Evolutionary conservation across 2,113 vertebrate genomes (phyloP).

Genomic region (Stomatorhinus ivindoensis): DNA sequence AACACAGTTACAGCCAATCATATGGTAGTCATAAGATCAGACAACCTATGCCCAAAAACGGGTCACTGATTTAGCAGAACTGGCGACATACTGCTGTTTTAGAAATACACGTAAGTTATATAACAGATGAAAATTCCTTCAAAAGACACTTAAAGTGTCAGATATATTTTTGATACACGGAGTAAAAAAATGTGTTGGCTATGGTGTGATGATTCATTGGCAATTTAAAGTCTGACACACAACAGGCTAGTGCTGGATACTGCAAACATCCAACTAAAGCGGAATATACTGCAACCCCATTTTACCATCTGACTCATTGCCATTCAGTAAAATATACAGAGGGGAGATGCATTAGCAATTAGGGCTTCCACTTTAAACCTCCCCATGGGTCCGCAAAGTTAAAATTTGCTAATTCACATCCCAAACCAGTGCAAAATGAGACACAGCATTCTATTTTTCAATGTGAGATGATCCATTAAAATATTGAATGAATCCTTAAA

Average conservation of each 20-base stretch:
- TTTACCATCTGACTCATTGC: not conserved
- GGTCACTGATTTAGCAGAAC: not conserved
- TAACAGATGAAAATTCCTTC: not conserved
- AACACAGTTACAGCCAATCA: not conserved
- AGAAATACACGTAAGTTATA: not conserved
- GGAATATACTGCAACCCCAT: not conserved
- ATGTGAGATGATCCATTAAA: not conserved
- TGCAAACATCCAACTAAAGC: not conserved
- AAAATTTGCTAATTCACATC: not conserved
- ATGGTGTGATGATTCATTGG: not conserved
- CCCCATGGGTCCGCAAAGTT: not conserved
- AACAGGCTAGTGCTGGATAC: not conserved
- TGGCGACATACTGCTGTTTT: not conserved
- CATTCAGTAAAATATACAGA: not conserved
- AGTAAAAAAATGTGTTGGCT: not conserved
- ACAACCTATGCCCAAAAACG: not conserved
- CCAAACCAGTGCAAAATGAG: not conserved
- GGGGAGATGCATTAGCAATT: not conserved
- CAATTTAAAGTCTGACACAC: not conserved
- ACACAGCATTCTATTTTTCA: not conserved
- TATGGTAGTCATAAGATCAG: not conserved
- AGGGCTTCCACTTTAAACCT: not conserved
- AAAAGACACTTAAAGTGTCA: not conserved
- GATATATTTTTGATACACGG: not conserved
- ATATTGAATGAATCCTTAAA: not conserved